Conservation (phyloP, 2,888 invertebrate genomes). For the Sinhomidia bicolor region DNA sequence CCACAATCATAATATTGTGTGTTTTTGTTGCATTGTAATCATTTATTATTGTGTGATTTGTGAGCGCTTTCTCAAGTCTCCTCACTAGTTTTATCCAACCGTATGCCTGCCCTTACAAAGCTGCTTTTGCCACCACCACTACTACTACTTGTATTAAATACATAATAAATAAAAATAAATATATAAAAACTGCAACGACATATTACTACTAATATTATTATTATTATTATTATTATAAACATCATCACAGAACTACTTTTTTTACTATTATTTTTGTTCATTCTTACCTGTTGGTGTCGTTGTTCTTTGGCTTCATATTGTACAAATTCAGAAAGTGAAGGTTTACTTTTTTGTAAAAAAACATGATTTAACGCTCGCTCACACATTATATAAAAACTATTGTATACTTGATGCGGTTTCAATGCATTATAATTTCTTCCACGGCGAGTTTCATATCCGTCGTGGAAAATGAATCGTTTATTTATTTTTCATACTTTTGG, state of each 20-base stretch:
- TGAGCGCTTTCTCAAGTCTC: background rate
- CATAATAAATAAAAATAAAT: background rate
- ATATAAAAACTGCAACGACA: background rate
- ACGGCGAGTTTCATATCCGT: constrained; percentile 26
- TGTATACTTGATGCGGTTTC: background rate
- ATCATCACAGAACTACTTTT: too few relatives aligned
- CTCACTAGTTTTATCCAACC: background rate
- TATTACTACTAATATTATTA: background rate
- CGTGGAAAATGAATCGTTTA: constrained; percentile 38
- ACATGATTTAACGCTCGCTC: constrained; percentile 21
- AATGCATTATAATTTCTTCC: constrained; percentile 34
- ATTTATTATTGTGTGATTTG: constrained; percentile 26
- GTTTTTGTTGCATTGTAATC: constrained; percentile 2
- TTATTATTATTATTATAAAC: too few relatives aligned
- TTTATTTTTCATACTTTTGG: constrained; percentile 44
- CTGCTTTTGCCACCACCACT: too few relatives aligned
- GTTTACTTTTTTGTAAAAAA: constrained; percentile 23
- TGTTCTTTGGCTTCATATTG: constrained; percentile 23
- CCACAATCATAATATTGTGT: constrained; percentile 7
- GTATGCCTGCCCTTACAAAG: background rate
- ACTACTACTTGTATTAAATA: too few relatives aligned
- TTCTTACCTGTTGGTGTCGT: constrained; percentile 39
- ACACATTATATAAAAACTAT: background rate
- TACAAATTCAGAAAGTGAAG: constrained; percentile 12
- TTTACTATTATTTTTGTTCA: too few relatives aligned